Percentiles rank a stretch among this genome's conserved stretches.
phyloP scores from a whole-genome alignment of 2,888 invertebrate genomes.

The Mesoligia furuncula region DNA sequence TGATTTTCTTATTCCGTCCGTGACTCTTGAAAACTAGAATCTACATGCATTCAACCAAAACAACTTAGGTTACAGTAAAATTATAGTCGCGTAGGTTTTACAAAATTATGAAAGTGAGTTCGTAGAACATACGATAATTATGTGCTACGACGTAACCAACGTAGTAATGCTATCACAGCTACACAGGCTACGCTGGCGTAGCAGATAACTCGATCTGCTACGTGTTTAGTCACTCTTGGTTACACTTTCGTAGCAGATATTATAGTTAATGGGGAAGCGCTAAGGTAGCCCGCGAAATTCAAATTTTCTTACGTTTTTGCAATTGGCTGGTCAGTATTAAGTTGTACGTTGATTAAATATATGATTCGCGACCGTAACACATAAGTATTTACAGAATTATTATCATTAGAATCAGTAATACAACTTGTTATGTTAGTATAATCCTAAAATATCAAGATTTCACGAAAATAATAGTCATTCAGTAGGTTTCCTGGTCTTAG shows the following conservation, averaged over 20 bases:
- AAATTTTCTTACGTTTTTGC: no score
- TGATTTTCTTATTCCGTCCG: neutral
- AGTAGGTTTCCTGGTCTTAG: no score
- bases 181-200: neutral
- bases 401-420: no score
- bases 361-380: no score
- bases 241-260: neutral
- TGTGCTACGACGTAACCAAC: neutral
- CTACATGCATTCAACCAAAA: neutral
- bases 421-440: no score
- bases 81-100: neutral
- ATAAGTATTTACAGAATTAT: no score
- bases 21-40: neutral
- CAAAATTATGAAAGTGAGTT: neutral
- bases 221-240: neutral
- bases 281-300: no score
- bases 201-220: neutral
- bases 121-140: neutral
- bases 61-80: neutral
- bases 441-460: no score
- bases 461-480: no score
- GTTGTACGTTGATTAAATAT: no score
- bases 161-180: neutral
- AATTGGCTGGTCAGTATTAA: no score
- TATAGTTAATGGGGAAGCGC: no score